phyloP scores from a whole-genome alignment of 1,140 invertebrate species.

The Calephelis virginiensis region DNA sequence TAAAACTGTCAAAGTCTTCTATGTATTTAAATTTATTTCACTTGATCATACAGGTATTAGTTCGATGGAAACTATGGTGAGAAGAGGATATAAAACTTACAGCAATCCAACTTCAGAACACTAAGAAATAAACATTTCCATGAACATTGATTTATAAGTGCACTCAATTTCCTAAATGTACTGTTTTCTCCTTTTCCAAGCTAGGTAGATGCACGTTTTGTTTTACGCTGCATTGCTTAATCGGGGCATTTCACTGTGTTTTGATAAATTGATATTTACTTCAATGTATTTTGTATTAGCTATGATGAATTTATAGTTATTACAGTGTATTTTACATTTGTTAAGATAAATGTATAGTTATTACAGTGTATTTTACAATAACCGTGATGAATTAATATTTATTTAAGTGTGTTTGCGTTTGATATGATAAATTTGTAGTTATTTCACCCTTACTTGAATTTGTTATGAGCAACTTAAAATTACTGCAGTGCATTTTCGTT shows the following conservation, averaged over 20 bases:
- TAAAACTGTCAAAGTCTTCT: background rate
- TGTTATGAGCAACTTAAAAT: too few relatives aligned
- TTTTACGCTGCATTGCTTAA: slow-evolving; percentile 6
- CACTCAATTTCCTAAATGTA: slow-evolving; percentile 22
- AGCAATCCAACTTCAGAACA: slow-evolving; percentile 18
- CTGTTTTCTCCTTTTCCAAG: slow-evolving; percentile 1
- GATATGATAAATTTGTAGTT: too few relatives aligned
- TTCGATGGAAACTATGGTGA: background rate
- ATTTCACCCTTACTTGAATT: too few relatives aligned
- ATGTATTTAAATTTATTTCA: background rate
- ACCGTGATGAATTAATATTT: too few relatives aligned
- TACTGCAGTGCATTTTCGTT: too few relatives aligned
- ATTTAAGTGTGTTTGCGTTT: too few relatives aligned
- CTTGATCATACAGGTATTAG: background rate
- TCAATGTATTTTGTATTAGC: background rate
- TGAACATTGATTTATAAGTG: slow-evolving; percentile 19
- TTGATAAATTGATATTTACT: background rate
- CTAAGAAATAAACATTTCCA: slow-evolving; percentile 21
- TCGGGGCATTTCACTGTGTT: background rate
- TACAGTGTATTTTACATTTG: background rate
- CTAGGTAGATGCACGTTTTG: slow-evolving; percentile 7
- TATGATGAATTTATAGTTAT: background rate
- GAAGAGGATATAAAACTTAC: background rate
- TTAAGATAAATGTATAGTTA: too few relatives aligned
- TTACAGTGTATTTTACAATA: too few relatives aligned